Evolutionary conservation across 2,797 vertebrate species (phyloP).

Genomic region (Leptatherina wallacei): DNA sequence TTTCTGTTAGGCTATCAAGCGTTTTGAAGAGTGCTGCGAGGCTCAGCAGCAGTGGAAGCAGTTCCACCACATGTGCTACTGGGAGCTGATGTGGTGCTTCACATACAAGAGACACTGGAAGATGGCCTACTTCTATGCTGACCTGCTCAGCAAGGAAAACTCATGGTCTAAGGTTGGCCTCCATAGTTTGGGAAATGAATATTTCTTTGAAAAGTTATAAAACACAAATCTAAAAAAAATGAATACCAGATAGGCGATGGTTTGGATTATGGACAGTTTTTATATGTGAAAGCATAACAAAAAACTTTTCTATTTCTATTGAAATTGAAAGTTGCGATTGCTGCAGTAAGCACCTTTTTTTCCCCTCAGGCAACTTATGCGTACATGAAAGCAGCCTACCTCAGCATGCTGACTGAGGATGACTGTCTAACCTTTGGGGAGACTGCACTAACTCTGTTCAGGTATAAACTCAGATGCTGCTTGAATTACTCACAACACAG

Average conservation of each 20-base stretch:
- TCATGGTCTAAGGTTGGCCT: conserved; percentile 93
- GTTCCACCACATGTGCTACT: conserved; percentile 99
- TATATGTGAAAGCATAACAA: neutral
- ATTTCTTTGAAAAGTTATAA: neutral
- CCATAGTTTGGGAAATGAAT: neutral
- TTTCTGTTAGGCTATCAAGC: conserved; percentile 86
- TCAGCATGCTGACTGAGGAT: conserved; percentile 93
- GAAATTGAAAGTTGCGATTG: conserved; percentile 28
- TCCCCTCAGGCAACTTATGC: conserved; percentile 90
- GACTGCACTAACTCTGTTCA: conserved; percentile 89
- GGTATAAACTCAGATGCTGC: conserved; percentile 78
- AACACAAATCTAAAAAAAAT: neutral
- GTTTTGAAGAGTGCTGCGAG: conserved; percentile 96
- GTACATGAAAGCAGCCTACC: conserved; percentile 98
- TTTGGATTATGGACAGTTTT: neutral
- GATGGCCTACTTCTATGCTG: conserved; percentile 98
- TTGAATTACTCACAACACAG: conserved; percentile 20
- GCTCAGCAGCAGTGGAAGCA: conserved; percentile 97
- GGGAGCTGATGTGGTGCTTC: conserved; percentile 99
- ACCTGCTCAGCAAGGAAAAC: conserved; percentile 97
- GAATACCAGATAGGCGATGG: neutral
- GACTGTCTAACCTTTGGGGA: conserved; percentile 93
- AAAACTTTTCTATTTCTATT: conserved; percentile 13
- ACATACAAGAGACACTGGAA: conserved; percentile 98
- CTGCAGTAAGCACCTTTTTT: conserved; percentile 43